These are phyloP conservation scores for Mobula birostris DNA, from an alignment of 2,113 vertebrate genomes.

Conservation along the genomic window DNA sequence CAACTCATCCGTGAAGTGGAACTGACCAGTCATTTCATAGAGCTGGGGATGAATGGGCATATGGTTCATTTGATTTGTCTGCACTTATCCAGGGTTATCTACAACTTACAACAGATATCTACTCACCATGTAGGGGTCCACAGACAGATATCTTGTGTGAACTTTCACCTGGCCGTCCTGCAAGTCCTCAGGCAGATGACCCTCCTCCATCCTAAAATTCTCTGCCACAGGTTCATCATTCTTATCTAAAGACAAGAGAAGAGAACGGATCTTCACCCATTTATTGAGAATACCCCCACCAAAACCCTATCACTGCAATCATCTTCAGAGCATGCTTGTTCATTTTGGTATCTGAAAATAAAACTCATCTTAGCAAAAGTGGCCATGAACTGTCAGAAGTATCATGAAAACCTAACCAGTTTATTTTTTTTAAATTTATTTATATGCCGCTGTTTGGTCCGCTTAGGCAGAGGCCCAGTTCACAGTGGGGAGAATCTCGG, in stretches of 20 bases:
- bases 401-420: background rate
- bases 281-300: background rate
- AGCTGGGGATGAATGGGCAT: background rate
- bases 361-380: background rate
- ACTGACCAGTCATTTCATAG: background rate
- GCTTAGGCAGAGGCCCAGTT: no score
- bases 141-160: slow-evolving; percentile 82
- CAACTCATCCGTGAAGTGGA: background rate
- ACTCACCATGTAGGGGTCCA: slow-evolving; percentile 93
- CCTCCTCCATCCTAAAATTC: slow-evolving; percentile 74
- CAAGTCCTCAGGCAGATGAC: slow-evolving; percentile 55
- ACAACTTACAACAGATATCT: background rate
- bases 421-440: background rate
- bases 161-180: slow-evolving; percentile 66
- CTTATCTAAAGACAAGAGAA: slow-evolving; percentile 57
- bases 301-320: no score
- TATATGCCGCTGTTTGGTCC: no score
- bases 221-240: slow-evolving; percentile 71
- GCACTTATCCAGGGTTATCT: background rate
- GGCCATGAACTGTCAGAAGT: background rate
- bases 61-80: background rate
- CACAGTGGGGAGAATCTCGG: no score
- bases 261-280: background rate
- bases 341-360: background rate
- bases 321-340: background rate